These are phyloP conservation scores for Anthophora plumipes DNA, from an alignment of 2,888 invertebrate species.

Conservation along the genomic window DNA sequence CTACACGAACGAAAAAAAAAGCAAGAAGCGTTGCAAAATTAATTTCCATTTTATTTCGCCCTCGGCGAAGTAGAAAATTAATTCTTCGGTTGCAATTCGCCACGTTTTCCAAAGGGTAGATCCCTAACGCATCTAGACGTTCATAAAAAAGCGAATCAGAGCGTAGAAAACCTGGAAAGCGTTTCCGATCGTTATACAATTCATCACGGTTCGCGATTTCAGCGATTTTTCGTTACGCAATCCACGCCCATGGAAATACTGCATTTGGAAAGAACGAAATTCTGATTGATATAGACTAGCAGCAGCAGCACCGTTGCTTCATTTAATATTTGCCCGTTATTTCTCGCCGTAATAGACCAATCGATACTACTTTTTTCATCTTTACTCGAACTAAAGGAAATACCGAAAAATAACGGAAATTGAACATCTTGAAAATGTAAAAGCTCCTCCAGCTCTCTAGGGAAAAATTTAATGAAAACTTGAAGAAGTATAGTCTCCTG, in stretches of 20 bases:
- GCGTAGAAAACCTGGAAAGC: slow-evolving; percentile 45
- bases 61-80: slow-evolving; percentile 39
- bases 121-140: not conserved
- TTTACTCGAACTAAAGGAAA: too few relatives aligned
- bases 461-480: too few relatives aligned
- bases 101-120: slow-evolving; percentile 14
- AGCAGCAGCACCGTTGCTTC: not conserved
- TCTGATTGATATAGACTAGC: not conserved
- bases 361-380: not conserved
- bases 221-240: slow-evolving; percentile 32
- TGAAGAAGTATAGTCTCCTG: too few relatives aligned
- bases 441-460: not conserved
- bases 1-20: not conserved
- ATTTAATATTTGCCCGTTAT: not conserved
- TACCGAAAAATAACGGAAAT: not conserved
- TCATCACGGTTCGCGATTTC: slow-evolving; percentile 20
- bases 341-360: not conserved
- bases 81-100: slow-evolving; percentile 16
- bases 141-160: slow-evolving; percentile 20
- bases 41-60: slow-evolving; percentile 30
- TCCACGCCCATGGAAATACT: slow-evolving; percentile 6
- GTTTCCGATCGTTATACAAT: slow-evolving; percentile 50
- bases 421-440: not conserved
- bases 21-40: slow-evolving; percentile 32
- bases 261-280: slow-evolving; percentile 21